Base-by-base conservation (phyloP, 1,140 invertebrate genomes). In the Potamilus streckersoni region DNA sequence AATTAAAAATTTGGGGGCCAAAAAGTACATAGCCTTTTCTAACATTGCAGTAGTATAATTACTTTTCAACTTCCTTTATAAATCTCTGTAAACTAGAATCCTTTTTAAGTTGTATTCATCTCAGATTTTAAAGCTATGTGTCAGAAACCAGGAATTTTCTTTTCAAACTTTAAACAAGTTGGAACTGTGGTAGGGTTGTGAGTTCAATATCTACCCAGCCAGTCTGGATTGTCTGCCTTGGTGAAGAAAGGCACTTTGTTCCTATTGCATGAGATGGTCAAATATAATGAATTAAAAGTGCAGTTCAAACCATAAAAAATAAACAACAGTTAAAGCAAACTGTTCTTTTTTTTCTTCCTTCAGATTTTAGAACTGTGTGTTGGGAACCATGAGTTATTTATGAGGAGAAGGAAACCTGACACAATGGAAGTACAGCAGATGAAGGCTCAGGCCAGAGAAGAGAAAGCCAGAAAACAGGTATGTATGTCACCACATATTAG, bases 361-460 rank as follows among this genome's bases (percentile, higher is more conserved):
- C 93, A 97, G 82, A 99, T 99, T 88, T 91, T 99, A 79, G 96
- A 97, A 73, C 92, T 99, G 2, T 98, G 97, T 87, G 98, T 99
- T 95, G 97, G 97, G 65, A 99, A 99, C 90, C 97, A 99, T 90
- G 97, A 99, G 90, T 91, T 99, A 79, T 99, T 98, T 88, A 99
- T 99, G 97, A 92, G 97, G 75, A 92, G 97, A 85, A 93, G 97
- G 80, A 98, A 97, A 89, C 96, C 97, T 11, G 97, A 99, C 90
- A 97, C 97, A n/a, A 99, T 99, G 88, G 97, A 99, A 91, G 97
- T 93, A 13, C 97, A 99, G 90, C 97, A 99, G 90, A 99, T 99
- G 97, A 99, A 99, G 91, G 95, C 97, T 74, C 97, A 99, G 92
- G 97, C 97, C 16, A 92, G 94, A 38, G 96, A 98, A 86, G 97